Base-by-base conservation (phyloP, 2,113 vertebrate species). In the Herpetotheres cachinnans region DNA sequence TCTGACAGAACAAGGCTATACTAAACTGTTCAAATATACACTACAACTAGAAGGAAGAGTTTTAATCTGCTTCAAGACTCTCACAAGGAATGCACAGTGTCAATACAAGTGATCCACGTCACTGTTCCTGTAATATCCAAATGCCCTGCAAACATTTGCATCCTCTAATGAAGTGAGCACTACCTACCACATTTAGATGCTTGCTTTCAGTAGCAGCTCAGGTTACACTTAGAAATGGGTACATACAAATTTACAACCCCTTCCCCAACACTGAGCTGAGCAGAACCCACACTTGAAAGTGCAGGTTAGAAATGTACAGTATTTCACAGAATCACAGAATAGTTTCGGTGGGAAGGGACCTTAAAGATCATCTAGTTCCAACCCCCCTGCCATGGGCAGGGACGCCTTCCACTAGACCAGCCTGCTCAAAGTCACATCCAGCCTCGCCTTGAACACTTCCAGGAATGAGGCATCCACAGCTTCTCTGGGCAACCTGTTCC, bases 11-110 rank as follows among this genome's bases (percentile, higher is more conserved):
- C 13, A 49, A 69, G 58, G 47, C 71, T 59, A 67, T 19, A 56
- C 94, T 50, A 40, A 90, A 74, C 29, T 63, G 63, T 61, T 92
- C 82, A 96, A 96, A 82, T 65, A 93, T 40, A 86, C n/a, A 76
- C 79, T 63, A 93, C 71, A 42, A 32, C 16, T 21, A 66, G 71
- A 93, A 92, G 54, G 74, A 92, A 87, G 61, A 90, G 46, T 34
- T 86, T 63, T 85, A 67, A 38, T 65, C 55, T 76, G 61, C 63
- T 92, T 90, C 77, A 96, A 96, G 82, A 69, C 27, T 76, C 69
- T 89, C 73, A 46, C 12, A 83, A 90, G 40, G 50, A 94, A 90
- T 14, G 56, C 4, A 84, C 13, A 52, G 52, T 47, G 65, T 56
- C 36, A 55, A 26, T 9, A 76, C 15, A 59, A 59, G 50, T 59